Percentiles rank a stretch among this genome's conserved stretches.
These are phyloP conservation scores for Andrena bicolor DNA, from an alignment of 2,888 invertebrate species.

Conservation along the genomic window DNA sequence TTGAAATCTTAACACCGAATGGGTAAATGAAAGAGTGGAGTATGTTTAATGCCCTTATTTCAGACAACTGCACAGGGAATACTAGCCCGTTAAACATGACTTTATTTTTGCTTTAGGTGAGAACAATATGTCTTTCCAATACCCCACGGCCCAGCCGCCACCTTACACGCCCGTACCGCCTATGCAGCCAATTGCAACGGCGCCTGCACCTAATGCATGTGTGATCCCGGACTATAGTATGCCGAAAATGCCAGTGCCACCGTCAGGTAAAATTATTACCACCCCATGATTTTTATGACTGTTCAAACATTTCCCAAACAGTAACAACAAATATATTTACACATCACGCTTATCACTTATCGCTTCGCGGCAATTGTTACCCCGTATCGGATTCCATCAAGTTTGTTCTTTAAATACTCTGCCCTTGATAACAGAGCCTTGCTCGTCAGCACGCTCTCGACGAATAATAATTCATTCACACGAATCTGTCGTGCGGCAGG, in stretches of 20 bases:
- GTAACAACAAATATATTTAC: conserved; percentile 5
- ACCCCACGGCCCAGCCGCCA: neutral
- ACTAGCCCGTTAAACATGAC: neutral
- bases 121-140: conserved; percentile 34
- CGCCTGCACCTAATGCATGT: conserved; percentile 37
- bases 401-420: conserved; percentile 3
- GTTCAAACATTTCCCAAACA: neutral
- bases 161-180: conserved; percentile 12
- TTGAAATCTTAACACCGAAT: too few relatives aligned
- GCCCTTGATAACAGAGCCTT: neutral
- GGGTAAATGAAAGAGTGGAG: neutral
- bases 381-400: conserved; percentile 31
- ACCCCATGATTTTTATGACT: neutral
- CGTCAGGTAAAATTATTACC: conserved; percentile 38
- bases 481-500: neutral
- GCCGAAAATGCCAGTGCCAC: conserved; percentile 24
- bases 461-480: neutral
- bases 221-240: conserved; percentile 22
- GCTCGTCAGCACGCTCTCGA: neutral
- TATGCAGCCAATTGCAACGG: conserved; percentile 37
- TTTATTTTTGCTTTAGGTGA: conserved; percentile 15
- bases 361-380: neutral
- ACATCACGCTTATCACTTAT: conserved; percentile 6
- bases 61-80: neutral
- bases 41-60: neutral